Evolutionary conservation across 2,888 invertebrate genomes (phyloP), one percentile per base, ranked within the genome.

Genomic region (Aphidoletes aphidimyza): DNA sequence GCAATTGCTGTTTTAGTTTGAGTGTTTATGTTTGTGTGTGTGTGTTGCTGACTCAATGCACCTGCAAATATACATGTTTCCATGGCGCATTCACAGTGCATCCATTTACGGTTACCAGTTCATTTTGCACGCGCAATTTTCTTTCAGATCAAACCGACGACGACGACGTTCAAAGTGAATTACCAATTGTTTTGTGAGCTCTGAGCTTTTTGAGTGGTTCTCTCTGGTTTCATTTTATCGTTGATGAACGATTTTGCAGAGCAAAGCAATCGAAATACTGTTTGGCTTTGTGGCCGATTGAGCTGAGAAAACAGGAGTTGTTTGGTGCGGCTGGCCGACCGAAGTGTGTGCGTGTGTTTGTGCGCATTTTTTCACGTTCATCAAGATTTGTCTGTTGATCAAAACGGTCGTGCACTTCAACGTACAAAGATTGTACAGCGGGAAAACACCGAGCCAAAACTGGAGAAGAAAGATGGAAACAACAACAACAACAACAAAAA

Each of bases 71-170:
- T 22, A 54, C 54, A 54, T 22, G 54, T n/a, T 14, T 5, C 54
- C 54, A 54, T n/a, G 54, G 37, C 81, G 26, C 81, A 81, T 81
- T 69, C 69, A 69, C n/a, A 81, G 37, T 81, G 37, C 81, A 81
- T 37, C 81, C 81, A 81, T 37, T 81, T 81, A 81, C 14, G 81
- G 81, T 81, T 81, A 39, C 37, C 81, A 81, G 81, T 81, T 81
- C 36, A 81, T 81, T 81, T 81, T 81, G 81, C 37, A 81, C 81
- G 37, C 37, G 81, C 81, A 81, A n/a, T 81, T 81, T 36, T 81
- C n/a, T 81, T 81, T 81, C 37, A 37, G 81, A 37, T 81, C 37
- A 37, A 37, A 81, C 37, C 37, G 8, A 37, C 81, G 81, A 81
- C 37, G 8, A 37, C 81, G 81, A 81, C 81, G 81, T 37, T 37